Conservation (phyloP, 2,888 invertebrate species). For the Teinopalpus imperialis region DNA sequence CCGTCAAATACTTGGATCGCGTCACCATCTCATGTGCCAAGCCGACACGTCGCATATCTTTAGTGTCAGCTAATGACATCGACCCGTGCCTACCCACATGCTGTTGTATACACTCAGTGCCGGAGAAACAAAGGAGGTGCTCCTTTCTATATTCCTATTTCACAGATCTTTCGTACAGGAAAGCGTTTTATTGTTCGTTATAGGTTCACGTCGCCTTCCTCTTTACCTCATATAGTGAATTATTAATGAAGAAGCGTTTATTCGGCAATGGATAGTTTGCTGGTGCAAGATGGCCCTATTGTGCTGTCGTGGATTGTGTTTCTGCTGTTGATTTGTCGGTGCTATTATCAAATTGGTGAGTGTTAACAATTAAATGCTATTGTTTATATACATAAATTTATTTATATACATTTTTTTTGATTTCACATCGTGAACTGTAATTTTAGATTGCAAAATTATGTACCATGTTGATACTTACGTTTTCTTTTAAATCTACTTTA, state of each 20-base stretch:
- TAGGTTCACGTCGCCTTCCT: neutral
- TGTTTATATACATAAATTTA: no score
- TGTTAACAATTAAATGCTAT: no score
- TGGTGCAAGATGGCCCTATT: conserved; percentile 69
- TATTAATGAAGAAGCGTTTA: conserved; percentile 1
- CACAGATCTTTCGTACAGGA: conserved; percentile 8
- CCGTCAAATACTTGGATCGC: conserved; percentile 48
- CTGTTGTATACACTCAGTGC: conserved; percentile 37
- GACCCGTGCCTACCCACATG: conserved; percentile 66
- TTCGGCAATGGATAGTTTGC: conserved; percentile 50
- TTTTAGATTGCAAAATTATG: no score
- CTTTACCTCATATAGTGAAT: neutral
- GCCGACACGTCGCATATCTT: conserved; percentile 62
- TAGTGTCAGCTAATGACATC: conserved; percentile 72
- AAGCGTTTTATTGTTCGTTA: conserved; percentile 3
- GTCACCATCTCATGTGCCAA: conserved; percentile 68
- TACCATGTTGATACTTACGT: no score
- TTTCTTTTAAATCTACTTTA: no score
- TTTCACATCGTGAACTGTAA: no score
- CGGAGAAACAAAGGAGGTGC: conserved; percentile 34
- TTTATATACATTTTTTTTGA: no score
- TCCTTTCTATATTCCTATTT: conserved; percentile 14
- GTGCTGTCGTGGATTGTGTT: conserved; percentile 73
- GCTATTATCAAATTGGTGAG: conserved; percentile 64
- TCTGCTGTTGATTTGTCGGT: conserved; percentile 65